Evolutionary conservation across 2,797 vertebrate genomes (phyloP), one percentile per base, ranked within the genome.

Genomic region (Decapterus maruadsi): DNA sequence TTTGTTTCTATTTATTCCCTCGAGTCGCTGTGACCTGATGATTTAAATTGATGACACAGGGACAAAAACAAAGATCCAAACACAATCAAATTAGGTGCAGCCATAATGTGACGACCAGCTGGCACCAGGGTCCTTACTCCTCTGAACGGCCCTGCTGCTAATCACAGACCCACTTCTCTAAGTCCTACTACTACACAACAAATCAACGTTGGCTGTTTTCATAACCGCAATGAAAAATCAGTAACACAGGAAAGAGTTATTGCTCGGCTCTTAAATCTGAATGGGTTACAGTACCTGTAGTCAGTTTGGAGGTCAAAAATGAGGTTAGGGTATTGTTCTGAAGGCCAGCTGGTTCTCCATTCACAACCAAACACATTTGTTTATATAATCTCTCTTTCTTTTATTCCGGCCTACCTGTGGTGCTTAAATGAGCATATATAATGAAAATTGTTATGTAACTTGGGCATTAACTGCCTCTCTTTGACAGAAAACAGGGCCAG

Each of bases 391-490:
- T 67, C 40, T 73, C 12, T 42, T 12, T 40, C 8, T 72, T 70
- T 67, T 68, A 10, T 66, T 22, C 36, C 36, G 31, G 7, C 48
- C 38, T 57, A 72, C 81, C 72, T 87, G 58, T 9, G 8, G 34
- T 3, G 26, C 64, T 81, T 58, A 83, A 82, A 78, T 62, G 12
- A 82, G 67, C 64, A 69, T 79, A 65, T 71, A 83, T 83, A 84
- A 85, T 80, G 12, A 60, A 80, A 86, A 59, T 13, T 12, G 72
- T 90, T 92, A 83, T 83, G 77, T 86, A 90, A 91, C 63, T 45
- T 60, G 2, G 48, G 26, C 45, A 68, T 68, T 63, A 79, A 70
- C 62, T 55, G 45, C 12, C 2, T 71, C 34, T 77, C 14, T 75
- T 60, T 55, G 31, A 48, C 17, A 50, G 62, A 67, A 76, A 83